Percentiles rank a stretch among this genome's conserved stretches.
Conservation (phyloP, 2,113 vertebrate genomes). For the Cinclus mexicanus region DNA sequence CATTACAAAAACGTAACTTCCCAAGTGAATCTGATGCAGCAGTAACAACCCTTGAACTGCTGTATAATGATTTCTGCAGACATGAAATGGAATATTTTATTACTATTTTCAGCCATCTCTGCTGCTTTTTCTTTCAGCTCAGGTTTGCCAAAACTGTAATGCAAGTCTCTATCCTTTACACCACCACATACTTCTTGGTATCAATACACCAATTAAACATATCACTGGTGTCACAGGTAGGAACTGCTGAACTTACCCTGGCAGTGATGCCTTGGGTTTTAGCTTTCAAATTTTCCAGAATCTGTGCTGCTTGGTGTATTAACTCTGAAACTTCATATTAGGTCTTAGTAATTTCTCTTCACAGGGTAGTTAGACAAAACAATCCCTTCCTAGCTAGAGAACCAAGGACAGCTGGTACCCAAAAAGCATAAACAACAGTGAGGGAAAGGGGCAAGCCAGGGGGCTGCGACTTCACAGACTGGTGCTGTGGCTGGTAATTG, state of each 20-base stretch:
- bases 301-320: too few species aligned
- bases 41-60: constrained; percentile 52
- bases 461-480: too few species aligned
- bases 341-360: too few species aligned
- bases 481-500: too few species aligned
- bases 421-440: too few species aligned
- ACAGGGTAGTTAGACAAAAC: too few species aligned
- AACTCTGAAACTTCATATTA: too few species aligned
- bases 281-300: too few species aligned
- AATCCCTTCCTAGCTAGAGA: too few species aligned
- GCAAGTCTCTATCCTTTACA: constrained; percentile 27
- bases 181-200: background rate
- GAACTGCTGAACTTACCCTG: background rate
- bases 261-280: background rate
- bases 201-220: constrained; percentile 1
- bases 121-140: constrained; percentile 30
- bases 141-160: constrained; percentile 43
- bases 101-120: constrained; percentile 66
- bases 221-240: background rate
- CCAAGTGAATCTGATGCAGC: constrained; percentile 45
- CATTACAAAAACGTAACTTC: constrained; percentile 33
- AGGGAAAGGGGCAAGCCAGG: too few species aligned
- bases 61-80: constrained; percentile 65
- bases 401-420: too few species aligned
- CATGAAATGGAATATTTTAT: constrained; percentile 63